Evolutionary conservation across 1,140 invertebrate genomes (phyloP), one percentile per base, ranked within the genome.

Genomic region (Conus betulinus): DNA sequence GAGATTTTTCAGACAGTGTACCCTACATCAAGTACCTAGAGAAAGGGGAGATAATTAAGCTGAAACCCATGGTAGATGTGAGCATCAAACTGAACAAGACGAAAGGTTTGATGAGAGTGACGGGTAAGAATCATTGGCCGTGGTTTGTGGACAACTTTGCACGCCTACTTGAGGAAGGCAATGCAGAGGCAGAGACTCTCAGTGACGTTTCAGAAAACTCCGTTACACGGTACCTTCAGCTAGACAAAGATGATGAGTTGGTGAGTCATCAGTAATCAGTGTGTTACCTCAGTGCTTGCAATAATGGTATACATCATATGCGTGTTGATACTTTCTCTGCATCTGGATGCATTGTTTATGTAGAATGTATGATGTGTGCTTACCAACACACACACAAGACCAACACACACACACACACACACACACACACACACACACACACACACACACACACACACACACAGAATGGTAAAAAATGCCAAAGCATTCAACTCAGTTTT

Each of bases 91-190:
- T 94, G 25, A 93, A 93, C 84, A 93, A 93, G 88, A 89, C 91
- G 27, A 90, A 92, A 5, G 88, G 91, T 3, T 89, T 93, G 3
- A 91, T 94, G 91, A 93, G 91, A 89, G 88, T 93, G 3, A 89
- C 87, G 71, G 90, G 94, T 8, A 94, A 94, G 81, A 91, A 92
- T 87, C 93, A 94, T 88, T 93, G 93, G 93, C 84, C 87, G 0
- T 94, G 94, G 94, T 93, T 94, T 90, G 91, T 93, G 13, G 92
- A 93, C 60, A 93, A 93, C 67, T 94, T 94, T 87, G 90, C 90
- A 7, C 88, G 91, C 63, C 90, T 94, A 27, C 90, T 94, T 57
- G 94, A 94, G 87, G 90, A 92, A 74, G 94, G 93, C 5, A 94
- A 93, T 84, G 92, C 89, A 55, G 93, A 94, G 39, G 92, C 91